phyloP scores from a whole-genome alignment of 2,113 vertebrate genomes.

The Hylia prasina region DNA sequence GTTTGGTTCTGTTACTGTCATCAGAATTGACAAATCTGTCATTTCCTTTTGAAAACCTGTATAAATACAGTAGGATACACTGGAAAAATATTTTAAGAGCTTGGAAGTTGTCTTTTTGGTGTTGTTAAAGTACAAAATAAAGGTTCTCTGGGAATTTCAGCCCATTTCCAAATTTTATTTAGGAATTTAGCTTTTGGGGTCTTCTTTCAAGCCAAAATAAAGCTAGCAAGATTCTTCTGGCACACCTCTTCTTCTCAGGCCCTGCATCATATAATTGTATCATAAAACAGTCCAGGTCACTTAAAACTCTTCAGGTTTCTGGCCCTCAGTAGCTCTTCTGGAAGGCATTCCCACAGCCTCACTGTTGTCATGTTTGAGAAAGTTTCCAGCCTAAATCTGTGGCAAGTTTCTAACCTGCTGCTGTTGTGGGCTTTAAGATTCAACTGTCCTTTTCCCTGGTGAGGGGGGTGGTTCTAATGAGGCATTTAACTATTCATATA shows the following conservation, averaged over 20 bases:
- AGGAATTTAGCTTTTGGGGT: neutral
- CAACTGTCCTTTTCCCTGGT: neutral
- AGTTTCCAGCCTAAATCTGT: neutral
- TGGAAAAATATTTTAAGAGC: neutral
- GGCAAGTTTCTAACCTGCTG: neutral
- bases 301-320: neutral
- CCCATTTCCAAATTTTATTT: neutral
- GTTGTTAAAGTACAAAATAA: neutral
- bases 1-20: neutral
- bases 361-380: neutral
- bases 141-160: neutral
- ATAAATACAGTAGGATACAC: neutral
- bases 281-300: neutral
- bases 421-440: neutral
- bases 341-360: neutral
- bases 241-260: neutral
- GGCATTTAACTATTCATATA: neutral
- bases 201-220: neutral
- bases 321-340: neutral
- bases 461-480: neutral
- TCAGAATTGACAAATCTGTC: slow-evolving; percentile 3
- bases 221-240: neutral
- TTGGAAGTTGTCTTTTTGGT: neutral
- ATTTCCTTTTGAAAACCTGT: neutral
- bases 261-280: neutral